Evolutionary conservation across 2,888 invertebrate species (phyloP).

Genomic region (Chrysolina haemoptera): DNA sequence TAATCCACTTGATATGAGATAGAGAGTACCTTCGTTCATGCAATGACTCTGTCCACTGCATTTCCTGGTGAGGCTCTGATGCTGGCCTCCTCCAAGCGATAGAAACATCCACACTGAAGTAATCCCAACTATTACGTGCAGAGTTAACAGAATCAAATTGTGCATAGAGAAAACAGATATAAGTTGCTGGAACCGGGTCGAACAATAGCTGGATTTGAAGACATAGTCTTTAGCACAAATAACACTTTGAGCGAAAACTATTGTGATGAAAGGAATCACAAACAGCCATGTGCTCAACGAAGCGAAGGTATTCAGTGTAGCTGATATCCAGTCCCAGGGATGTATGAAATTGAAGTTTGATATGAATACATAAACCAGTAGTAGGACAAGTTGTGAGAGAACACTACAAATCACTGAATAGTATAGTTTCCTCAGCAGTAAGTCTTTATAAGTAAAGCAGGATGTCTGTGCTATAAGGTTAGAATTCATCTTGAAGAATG

Average conservation of each 20-base stretch:
- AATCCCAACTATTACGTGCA: slow-evolving; percentile 78
- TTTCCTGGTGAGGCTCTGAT: slow-evolving; percentile 71
- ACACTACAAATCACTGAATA: slow-evolving; percentile 67
- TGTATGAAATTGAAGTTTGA: slow-evolving; percentile 77
- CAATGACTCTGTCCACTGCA: slow-evolving; percentile 73
- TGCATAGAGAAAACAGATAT: slow-evolving; percentile 76
- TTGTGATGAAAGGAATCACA: slow-evolving; percentile 75
- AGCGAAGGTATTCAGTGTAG: slow-evolving; percentile 74
- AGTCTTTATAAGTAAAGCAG: slow-evolving; percentile 74
- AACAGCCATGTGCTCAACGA: slow-evolving; percentile 78
- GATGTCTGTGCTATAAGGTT: slow-evolving; percentile 45
- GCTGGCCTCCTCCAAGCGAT: slow-evolving; percentile 76
- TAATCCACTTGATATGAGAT: slow-evolving; percentile 78
- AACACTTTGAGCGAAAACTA: slow-evolving; percentile 81
- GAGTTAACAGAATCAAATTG: slow-evolving; percentile 72
- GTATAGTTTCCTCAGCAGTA: slow-evolving; percentile 73
- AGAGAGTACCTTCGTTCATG: slow-evolving; percentile 79
- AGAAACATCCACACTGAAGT: slow-evolving; percentile 80
- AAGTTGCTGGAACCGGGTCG: slow-evolving; percentile 79
- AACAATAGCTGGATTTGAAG: slow-evolving; percentile 74
- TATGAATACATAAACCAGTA: slow-evolving; percentile 67
- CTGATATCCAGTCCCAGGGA: slow-evolving; percentile 77
- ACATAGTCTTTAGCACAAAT: slow-evolving; percentile 81
- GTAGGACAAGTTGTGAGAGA: slow-evolving; percentile 63
- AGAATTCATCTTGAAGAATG: slow-evolving; percentile 49